Base-by-base conservation (phyloP, 2,113 vertebrate genomes). In the Oryzias melastigma region DNA sequence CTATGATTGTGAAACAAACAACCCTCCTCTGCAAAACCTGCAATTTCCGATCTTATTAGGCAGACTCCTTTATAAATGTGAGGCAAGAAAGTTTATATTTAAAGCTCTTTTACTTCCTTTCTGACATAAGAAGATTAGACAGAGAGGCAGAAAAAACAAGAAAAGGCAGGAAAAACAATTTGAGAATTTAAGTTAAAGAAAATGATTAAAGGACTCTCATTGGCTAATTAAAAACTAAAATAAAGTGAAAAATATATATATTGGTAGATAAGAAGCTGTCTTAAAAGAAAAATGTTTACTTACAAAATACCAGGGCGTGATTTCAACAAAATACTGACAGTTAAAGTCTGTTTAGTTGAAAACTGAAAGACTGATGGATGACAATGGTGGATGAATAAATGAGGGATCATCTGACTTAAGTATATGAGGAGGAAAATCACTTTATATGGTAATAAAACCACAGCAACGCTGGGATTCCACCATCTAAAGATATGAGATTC, bases 391-490 rank as follows among this genome's bases (percentile, higher is more conserved):
- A 7, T 50, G 52, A 65, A 54, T 62, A 73, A 76, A 81, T 48
- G 65, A 73, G 56, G 62, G 66, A 73, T 76, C 66, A 57, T 54
- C 56, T 59, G 57, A 52, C 50, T 68, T 65, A 56, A 58, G 48
- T 58, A 75, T 69, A 65, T 62, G 62, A 61, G 64, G 42, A 67
- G 52, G 73, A 73, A 79, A 78, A 82, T 75, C 58, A 52, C 71
- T 35, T 54, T 46, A 20, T 62, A 46, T 18, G 44, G 56, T 52
- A 51, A 78, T 76, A 71, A 85, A 35, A 71, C 46, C 29, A 27
- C 14, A 17, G 60, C 22, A 14, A 40, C 45, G 62, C 24, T 5
- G 57, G 43, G 47, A 66, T 61, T 73, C 42, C 18, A 50, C 45
- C 40, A 59, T 70, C 46, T 25, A 5, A 64, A 74, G 58, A 68